These are phyloP conservation scores for Montifringilla adamsi DNA, from an alignment of 2,113 vertebrate species.

Conservation along the genomic window DNA sequence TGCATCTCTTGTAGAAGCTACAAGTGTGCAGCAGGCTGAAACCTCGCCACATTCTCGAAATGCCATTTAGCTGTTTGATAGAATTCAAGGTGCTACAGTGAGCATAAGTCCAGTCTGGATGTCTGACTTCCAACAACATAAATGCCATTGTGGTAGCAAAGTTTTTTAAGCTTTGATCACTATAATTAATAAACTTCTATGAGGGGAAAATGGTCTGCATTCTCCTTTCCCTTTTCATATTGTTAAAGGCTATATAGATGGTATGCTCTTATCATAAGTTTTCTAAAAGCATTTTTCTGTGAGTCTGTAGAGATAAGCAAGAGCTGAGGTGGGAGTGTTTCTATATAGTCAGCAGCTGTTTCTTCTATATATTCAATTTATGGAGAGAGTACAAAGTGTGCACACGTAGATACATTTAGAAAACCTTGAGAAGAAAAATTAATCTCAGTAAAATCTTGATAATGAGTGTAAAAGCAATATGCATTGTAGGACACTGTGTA, in stretches of 20 bases:
- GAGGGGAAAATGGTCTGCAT: not conserved
- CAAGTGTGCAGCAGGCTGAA: not conserved
- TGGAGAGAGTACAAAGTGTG: not conserved
- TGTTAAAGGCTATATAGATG: not conserved
- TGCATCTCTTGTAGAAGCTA: not conserved
- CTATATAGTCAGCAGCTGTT: not conserved
- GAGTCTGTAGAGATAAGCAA: not conserved
- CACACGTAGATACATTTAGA: not conserved
- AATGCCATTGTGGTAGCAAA: not conserved
- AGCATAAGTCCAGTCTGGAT: not conserved
- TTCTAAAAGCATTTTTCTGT: not conserved
- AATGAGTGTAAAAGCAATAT: not conserved
- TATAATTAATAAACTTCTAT: not conserved
- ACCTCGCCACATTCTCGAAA: fast-evolving
- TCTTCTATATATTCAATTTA: fast-evolving
- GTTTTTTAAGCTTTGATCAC: not conserved
- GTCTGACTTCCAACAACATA: not conserved
- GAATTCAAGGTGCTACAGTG: not conserved
- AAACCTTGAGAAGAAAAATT: not conserved
- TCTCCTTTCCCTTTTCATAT: not conserved
- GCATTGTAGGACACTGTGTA: not conserved
- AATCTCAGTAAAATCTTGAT: not conserved
- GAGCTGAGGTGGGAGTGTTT: not conserved
- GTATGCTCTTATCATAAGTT: not conserved
- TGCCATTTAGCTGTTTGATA: not conserved